Evolutionary conservation across 2,888 invertebrate genomes (phyloP), one percentile per base, ranked within the genome.

Genomic region (Hirtodrosophila confusa): DNA sequence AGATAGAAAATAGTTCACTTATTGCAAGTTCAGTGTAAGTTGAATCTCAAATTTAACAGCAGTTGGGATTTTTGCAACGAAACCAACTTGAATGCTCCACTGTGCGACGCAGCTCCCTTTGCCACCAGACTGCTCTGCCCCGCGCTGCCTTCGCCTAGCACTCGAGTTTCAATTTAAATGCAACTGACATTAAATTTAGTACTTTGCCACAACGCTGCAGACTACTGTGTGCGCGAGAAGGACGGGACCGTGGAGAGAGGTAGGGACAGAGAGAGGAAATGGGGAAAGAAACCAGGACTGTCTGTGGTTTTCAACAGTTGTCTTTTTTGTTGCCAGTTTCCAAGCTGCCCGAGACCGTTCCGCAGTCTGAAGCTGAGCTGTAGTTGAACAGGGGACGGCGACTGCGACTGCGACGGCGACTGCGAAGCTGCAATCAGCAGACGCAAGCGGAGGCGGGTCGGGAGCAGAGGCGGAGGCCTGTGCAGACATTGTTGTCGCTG

Each of bases 121-220:
- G 31, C 31, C 9, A 7, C 39, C 36, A 54, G 5, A 33, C 36
- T 23, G 41, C 24, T 8, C 12, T 7, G 31, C 11, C 10, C 2
- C 41, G 5, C n/a, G 39, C 44, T 41, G 12, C 45, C 27, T 23
- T 43, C 54, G 41, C 44, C 12, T 9, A 36, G 17, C 66, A 71
- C 58, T 73, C 78, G 50, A 75, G 78, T 77, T 86, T 83, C 88
- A 88, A 86, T 88, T 88, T 85, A 86, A 88, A 85, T 88, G 74
- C 84, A 88, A 86, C 85, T 86, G 85, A 85, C 85, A 83, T 88
- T 86, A 85, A 85, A 88, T 88, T 85, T 85, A 86, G 80, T 80
- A 83, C 88, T 88, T 86, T 88, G 86, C 70, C 83, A 75, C 80
- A 72, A 63, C 51, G 56, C 24, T 41, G 56, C 17, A 40, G 67